A percentile compares a stretch with the other conserved stretches of the same genome.
Evolutionary conservation across 1,140 invertebrate species (phyloP).

Genomic region (Lordiphosa collinella): DNA sequence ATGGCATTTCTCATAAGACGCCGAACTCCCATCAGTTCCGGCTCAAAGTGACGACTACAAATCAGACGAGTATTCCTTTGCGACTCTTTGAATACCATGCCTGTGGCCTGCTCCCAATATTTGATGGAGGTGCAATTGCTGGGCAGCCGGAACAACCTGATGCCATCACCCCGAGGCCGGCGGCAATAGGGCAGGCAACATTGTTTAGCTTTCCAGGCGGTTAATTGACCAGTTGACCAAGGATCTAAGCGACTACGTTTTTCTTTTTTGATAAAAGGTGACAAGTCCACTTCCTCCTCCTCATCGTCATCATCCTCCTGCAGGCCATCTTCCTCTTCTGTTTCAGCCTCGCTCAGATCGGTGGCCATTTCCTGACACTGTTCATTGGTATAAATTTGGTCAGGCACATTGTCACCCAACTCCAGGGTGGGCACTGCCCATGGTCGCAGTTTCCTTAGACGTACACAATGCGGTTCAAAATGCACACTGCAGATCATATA

Average conservation of each 20-base stretch:
- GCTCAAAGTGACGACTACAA: conserved; percentile 62
- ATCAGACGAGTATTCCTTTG: conserved; percentile 65
- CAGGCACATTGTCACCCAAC: conserved; percentile 55
- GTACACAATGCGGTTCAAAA: conserved; percentile 53
- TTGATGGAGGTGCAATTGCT: conserved; percentile 40
- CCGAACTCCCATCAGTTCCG: conserved; percentile 55
- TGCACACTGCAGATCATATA: conserved; percentile 66
- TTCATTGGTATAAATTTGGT: conserved; percentile 41
- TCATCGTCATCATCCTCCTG: conserved; percentile 33
- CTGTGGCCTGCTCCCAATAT: conserved; percentile 58
- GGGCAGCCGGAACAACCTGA: conserved; percentile 60
- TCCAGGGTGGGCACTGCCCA: conserved; percentile 64
- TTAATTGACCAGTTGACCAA: conserved; percentile 17
- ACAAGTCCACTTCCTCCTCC: conserved; percentile 2
- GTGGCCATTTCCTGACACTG: conserved; percentile 36
- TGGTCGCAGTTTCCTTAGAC: conserved; percentile 43
- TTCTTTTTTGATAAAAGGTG: conserved; percentile 19
- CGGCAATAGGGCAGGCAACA: conserved; percentile 64
- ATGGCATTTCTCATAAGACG: conserved; percentile 58
- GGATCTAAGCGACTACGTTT: conserved; percentile 27
- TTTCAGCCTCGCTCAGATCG: conserved; percentile 27
- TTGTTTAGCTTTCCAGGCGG: conserved; percentile 55
- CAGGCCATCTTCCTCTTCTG: conserved; percentile 28
- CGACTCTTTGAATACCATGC: conserved; percentile 55
- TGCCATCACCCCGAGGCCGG: conserved; percentile 51